phyloP scores from a whole-genome alignment of 1,140 invertebrate genomes.

The Andrena cerasifolii region DNA sequence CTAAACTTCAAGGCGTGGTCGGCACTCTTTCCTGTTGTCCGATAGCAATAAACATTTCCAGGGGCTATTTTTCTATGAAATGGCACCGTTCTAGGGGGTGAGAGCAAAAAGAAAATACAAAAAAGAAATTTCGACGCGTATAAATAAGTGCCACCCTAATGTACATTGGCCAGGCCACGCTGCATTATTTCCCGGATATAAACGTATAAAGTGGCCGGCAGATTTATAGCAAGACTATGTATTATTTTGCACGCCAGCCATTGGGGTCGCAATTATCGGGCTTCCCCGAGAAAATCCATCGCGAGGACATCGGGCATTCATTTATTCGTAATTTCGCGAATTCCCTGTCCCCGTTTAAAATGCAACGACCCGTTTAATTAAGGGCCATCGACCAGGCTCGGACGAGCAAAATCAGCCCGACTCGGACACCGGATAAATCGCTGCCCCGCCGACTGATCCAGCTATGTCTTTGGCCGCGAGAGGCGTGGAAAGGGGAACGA shows the following conservation, averaged over 20 bases:
- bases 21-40: too few species aligned
- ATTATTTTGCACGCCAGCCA: background rate
- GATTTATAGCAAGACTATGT: too few species aligned
- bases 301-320: conserved; percentile 12
- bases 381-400: conserved; percentile 2
- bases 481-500: background rate
- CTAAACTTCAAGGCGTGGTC: too few species aligned
- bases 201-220: too few species aligned
- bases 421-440: conserved; percentile 58
- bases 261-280: conserved; percentile 3
- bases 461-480: background rate
- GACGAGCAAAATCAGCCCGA: conserved; percentile 21
- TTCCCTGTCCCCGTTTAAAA: conserved; percentile 28
- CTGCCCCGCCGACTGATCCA: background rate
- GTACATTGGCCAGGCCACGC: too few species aligned
- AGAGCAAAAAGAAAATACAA: too few species aligned
- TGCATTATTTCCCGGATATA: too few species aligned
- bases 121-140: too few species aligned
- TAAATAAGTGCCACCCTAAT: too few species aligned
- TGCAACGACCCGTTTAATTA: conserved; percentile 47
- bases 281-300: background rate
- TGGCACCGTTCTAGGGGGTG: too few species aligned
- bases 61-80: too few species aligned
- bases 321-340: conserved; percentile 35
- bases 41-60: too few species aligned